Evolutionary conservation across 2,113 vertebrate species (phyloP), one percentile per base, ranked within the genome.

Genomic region (Periophthalmus modestus): DNA sequence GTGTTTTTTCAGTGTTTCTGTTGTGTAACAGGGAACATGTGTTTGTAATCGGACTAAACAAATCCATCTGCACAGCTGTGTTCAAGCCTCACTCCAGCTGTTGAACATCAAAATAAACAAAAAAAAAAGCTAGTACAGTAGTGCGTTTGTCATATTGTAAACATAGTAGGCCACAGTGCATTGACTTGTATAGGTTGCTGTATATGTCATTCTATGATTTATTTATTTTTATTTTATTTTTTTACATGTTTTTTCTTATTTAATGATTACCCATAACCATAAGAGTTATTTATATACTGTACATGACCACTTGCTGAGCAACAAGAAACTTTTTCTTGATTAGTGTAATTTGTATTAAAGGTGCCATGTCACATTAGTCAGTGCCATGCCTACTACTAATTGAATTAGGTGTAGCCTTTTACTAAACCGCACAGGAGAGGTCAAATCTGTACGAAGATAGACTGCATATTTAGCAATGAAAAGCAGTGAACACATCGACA

Each of bases 391-490:
- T 71, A 73, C 33, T 14, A 46, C 77, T 88, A 83, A 92, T 33
- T 80, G 18, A 85, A 81, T 90, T 87, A 86, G 85, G 82, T 80
- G 68, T 50, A 81, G 74, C 79, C 69, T 63, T 34, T 85, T 85
- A 83, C 63, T 68, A 59, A 21, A 39, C 71, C 50, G 21, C 28
- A 34, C 5, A 62, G 55, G 57, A 72, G 47, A 66, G 72, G 65
- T 47, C 18, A 12, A 85, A 79, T 78, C 54, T 78, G 24, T 66
- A 71, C 12, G 13, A 4, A 47, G 46, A 3, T 2, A 3, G 12
- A 47, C 28, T 28, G 48, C 19, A 52, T 52, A 50, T 50, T 50
- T 50, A 50, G 16, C 63, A 57, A 57, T 57, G n/a, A 57, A 43
- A 10, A 43, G 39, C 10, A n/a, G 2, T 9, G n/a, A n/a, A 55